Evolutionary conservation across 2,888 invertebrate species (phyloP).

Genomic region (Calameuta filiformis): DNA sequence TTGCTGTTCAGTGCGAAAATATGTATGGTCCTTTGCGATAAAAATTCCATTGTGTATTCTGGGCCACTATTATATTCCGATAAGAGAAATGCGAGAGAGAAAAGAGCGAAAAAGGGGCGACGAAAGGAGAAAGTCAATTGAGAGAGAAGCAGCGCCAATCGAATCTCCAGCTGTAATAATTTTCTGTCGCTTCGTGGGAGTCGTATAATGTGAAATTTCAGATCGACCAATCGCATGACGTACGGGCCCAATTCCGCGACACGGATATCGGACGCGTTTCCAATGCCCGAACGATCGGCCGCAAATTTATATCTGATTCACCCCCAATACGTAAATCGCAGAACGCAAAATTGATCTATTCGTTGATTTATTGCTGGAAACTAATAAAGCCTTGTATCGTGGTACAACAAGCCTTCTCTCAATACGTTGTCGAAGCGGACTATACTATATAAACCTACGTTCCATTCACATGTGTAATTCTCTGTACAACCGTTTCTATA

Average conservation of each 20-base stretch:
- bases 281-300: constrained; percentile 42
- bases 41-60: too few relatives aligned
- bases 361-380: constrained; percentile 59
- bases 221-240: too few relatives aligned
- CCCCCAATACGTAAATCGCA: constrained; percentile 50
- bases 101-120: too few relatives aligned
- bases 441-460: too few relatives aligned
- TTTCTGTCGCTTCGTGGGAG: too few relatives aligned
- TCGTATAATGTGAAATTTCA: too few relatives aligned
- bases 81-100: too few relatives aligned
- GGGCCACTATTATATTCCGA: too few relatives aligned
- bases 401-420: not conserved
- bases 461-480: not conserved
- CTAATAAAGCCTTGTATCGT: constrained; percentile 54
- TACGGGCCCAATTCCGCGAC: constrained; percentile 16
- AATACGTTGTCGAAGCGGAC: too few relatives aligned
- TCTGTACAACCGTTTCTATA: not conserved
- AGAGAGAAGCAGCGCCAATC: too few relatives aligned
- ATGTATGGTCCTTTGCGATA: not conserved
- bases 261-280: constrained; percentile 26
- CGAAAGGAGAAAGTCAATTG: too few relatives aligned
- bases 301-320: constrained; percentile 58
- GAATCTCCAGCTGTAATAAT: too few relatives aligned
- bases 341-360: constrained; percentile 59
- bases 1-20: not conserved